These are phyloP conservation scores for Pygmarrhopalites habei DNA, from an alignment of 1,140 invertebrate genomes.

Conservation along the genomic window DNA sequence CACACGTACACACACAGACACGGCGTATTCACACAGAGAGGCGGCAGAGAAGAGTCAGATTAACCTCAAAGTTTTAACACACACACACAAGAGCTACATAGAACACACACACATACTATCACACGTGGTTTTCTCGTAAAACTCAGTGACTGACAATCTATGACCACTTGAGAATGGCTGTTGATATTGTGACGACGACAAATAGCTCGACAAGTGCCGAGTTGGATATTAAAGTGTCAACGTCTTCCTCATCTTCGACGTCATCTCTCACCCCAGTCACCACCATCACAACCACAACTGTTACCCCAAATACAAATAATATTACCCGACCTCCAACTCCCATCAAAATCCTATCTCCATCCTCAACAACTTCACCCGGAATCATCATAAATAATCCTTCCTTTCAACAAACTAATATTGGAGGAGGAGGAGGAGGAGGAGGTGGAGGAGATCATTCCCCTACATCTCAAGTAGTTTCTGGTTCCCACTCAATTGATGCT, in stretches of 20 bases:
- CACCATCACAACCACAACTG: too few species aligned
- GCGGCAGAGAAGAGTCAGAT: too few species aligned
- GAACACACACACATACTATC: neutral
- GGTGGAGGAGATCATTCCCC: constrained; percentile 4
- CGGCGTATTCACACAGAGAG: too few species aligned
- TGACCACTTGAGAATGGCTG: constrained; percentile 19
- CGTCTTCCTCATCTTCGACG: too few species aligned
- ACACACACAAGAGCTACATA: neutral
- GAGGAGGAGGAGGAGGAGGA: too few species aligned
- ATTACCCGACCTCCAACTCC: neutral
- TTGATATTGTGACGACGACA: constrained; percentile 24
- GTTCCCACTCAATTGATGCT: constrained; percentile 31
- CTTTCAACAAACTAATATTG: neutral
- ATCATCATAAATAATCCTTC: too few species aligned
- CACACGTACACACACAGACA: too few species aligned
- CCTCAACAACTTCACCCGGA: too few species aligned
- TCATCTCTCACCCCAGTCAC: neutral
- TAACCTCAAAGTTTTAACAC: too few species aligned
- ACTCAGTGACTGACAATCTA: neutral
- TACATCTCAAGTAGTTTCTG: neutral
- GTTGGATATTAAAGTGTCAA: constrained; percentile 17
- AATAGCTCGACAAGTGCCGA: constrained; percentile 22
- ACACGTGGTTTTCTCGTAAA: neutral
- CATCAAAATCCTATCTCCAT: too few species aligned
- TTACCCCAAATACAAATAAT: neutral